Evolutionary conservation across 2,888 invertebrate species (phyloP).

Genomic region (Yponomeuta evonymella): DNA sequence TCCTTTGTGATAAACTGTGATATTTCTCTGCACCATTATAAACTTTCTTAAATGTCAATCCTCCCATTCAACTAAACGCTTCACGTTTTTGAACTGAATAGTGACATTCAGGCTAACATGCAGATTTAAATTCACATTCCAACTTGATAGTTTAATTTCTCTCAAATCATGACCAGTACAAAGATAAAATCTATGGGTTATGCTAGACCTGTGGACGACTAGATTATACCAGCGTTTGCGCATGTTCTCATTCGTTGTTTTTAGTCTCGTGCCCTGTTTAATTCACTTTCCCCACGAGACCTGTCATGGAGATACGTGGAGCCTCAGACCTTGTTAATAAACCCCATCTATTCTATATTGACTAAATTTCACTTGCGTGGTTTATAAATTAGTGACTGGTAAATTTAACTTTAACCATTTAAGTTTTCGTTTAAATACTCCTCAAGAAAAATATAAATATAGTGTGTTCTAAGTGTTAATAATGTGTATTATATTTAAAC

Average conservation of each 20-base stretch:
- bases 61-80: too few relatives aligned
- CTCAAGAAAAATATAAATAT: too few relatives aligned
- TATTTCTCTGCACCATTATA: too few relatives aligned
- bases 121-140: not conserved
- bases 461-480: too few relatives aligned
- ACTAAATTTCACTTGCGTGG: not conserved
- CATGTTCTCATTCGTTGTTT: conserved; percentile 1
- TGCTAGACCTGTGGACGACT: not conserved
- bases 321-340: not conserved
- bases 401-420: not conserved
- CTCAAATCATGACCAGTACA: not conserved
- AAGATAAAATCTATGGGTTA: not conserved
- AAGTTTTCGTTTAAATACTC: too few relatives aligned
- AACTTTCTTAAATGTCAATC: too few relatives aligned
- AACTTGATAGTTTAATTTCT: not conserved
- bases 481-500: too few relatives aligned
- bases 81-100: too few relatives aligned
- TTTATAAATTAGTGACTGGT: not conserved
- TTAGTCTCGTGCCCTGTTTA: not conserved
- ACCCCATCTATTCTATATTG: not conserved
- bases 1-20: too few relatives aligned
- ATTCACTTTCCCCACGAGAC: not conserved
- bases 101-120: too few relatives aligned
- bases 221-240: not conserved
- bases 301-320: conserved; percentile 17